Evolutionary conservation across 1,140 invertebrate species (phyloP).

Genomic region (Leptinotarsa lineolata): DNA sequence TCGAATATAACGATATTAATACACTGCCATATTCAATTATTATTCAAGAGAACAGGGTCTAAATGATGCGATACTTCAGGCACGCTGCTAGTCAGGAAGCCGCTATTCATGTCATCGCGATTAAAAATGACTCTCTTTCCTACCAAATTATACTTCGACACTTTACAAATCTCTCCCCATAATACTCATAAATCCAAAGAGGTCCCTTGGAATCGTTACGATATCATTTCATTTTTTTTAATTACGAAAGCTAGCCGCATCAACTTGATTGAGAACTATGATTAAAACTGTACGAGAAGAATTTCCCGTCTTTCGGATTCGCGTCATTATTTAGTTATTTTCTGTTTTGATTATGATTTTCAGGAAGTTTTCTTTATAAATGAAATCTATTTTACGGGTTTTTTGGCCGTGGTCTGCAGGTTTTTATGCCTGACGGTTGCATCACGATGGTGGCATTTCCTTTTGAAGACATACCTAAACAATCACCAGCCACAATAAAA

Average conservation of each 20-base stretch:
- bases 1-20: conserved; percentile 43
- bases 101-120: conserved; percentile 47
- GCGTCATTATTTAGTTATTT: not conserved
- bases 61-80: conserved; percentile 46
- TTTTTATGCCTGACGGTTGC: no score
- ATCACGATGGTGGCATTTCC: no score
- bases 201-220: conserved; percentile 15
- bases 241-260: not conserved
- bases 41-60: conserved; percentile 38
- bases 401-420: no score
- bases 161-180: conserved; percentile 49
- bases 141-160: conserved; percentile 51
- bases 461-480: no score
- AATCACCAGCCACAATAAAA: no score
- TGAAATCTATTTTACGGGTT: no score
- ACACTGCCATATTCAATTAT: conserved; percentile 45
- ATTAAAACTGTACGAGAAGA: not conserved
- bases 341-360: not conserved
- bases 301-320: not conserved
- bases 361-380: not conserved
- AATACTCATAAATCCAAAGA: conserved; percentile 44
- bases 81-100: conserved; percentile 37
- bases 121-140: conserved; percentile 51
- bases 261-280: conserved; percentile 12
- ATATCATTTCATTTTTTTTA: conserved; percentile 13